Evolutionary conservation across 2,888 invertebrate species (phyloP).

Genomic region (Blastobasis lacticolella): DNA sequence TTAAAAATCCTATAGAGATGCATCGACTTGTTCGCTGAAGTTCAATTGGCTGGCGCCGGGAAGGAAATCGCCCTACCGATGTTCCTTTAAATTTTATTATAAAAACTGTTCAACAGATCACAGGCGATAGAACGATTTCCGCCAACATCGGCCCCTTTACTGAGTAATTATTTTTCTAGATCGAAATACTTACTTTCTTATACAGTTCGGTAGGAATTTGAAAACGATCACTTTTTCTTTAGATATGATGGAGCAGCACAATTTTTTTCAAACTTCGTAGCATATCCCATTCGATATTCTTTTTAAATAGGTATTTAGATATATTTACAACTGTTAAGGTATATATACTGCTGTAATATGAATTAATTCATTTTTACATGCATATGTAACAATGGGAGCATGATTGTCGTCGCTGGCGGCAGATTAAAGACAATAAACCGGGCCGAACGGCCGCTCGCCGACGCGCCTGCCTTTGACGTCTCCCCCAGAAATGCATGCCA

Average conservation of each 20-base stretch:
- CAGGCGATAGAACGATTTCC: too few relatives aligned
- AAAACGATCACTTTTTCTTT: too few relatives aligned
- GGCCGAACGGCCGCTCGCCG: constrained; percentile 12
- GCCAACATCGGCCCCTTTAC: too few relatives aligned
- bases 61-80: constrained; percentile 7
- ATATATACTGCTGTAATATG: too few relatives aligned
- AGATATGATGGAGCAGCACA: too few relatives aligned
- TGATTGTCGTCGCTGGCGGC: constrained; percentile 11
- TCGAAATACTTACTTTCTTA: too few relatives aligned
- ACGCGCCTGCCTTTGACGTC: constrained; percentile 1
- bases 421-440: constrained; percentile 31
- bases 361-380: constrained; percentile 4
- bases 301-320: too few relatives aligned
- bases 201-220: too few relatives aligned
- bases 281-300: too few relatives aligned
- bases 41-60: constrained; percentile 9
- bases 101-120: not conserved
- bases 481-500: constrained; percentile 6
- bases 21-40: constrained; percentile 7
- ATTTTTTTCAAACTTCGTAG: too few relatives aligned
- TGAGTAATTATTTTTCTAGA: too few relatives aligned
- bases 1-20: constrained; percentile 4
- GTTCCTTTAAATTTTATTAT: constrained; percentile 4
- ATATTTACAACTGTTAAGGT: too few relatives aligned
- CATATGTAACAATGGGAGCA: constrained; percentile 11